phyloP scores from a whole-genome alignment of 2,888 invertebrate species.

The Agapostemon virescens region DNA sequence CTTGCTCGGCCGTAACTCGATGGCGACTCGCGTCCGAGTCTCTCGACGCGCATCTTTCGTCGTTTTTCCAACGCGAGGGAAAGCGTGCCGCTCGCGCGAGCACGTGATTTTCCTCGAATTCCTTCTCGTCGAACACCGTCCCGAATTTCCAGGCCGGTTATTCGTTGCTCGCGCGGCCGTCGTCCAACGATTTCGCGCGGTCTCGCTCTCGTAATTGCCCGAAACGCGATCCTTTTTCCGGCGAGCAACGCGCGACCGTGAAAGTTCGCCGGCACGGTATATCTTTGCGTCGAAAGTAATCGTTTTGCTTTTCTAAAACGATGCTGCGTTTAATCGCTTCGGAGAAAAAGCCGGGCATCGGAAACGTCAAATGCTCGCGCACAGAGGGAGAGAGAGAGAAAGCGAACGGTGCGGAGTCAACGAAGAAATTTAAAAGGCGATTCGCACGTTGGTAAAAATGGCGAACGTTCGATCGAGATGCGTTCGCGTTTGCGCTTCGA shows the following conservation, averaged over 20 bases:
- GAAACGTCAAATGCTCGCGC: not conserved
- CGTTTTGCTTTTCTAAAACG: not conserved
- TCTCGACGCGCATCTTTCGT: not conserved
- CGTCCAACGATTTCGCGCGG: slow-evolving; percentile 7
- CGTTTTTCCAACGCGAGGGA: slow-evolving; percentile 14
- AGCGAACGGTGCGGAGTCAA: not conserved
- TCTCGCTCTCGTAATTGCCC: slow-evolving; percentile 4
- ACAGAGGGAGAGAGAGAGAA: not conserved
- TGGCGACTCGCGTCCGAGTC: too few relatives aligned
- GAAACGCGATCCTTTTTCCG: not conserved
- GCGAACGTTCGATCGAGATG: too few relatives aligned
- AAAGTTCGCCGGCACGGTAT: not conserved
- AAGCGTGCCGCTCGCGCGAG: slow-evolving; percentile 23
- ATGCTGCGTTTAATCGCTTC: not conserved
- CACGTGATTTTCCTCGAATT: slow-evolving; percentile 19
- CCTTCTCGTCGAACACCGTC: not conserved
- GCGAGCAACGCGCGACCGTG: not conserved
- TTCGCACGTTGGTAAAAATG: too few relatives aligned
- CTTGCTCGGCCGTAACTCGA: not conserved
- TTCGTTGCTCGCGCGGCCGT: slow-evolving; percentile 1
- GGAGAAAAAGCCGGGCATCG: not conserved
- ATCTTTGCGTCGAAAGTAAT: not conserved
- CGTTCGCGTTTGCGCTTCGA: too few relatives aligned
- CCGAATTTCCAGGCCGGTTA: slow-evolving; percentile 3
- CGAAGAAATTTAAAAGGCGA: not conserved